phyloP scores from a whole-genome alignment of 1,140 invertebrate genomes.

The Triops cancriformis region DNA sequence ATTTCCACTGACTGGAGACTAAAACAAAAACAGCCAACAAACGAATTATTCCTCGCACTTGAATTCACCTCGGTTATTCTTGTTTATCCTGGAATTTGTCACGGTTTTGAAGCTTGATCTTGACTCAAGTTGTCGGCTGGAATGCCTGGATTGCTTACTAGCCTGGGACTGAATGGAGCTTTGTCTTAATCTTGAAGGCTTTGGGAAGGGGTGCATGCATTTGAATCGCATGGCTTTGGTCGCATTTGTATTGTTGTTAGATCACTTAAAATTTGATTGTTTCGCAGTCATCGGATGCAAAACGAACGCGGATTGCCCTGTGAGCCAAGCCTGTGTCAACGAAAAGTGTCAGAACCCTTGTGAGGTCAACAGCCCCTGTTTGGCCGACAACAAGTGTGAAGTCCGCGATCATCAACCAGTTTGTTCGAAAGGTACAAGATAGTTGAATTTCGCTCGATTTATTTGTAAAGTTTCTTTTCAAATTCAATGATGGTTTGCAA shows the following conservation, averaged over 20 bases:
- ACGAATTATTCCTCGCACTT: neutral
- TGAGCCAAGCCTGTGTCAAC: slow-evolving; percentile 64
- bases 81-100: neutral
- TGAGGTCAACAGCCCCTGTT: slow-evolving; percentile 34
- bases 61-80: neutral
- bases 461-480: slow-evolving; percentile 17
- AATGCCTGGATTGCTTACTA: neutral
- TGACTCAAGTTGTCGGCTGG: no score
- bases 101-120: neutral
- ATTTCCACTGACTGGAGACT: slow-evolving; percentile 5
- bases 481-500: no score
- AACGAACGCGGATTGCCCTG: slow-evolving; percentile 59
- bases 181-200: neutral
- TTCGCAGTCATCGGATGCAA: slow-evolving; percentile 63
- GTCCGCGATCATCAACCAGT: slow-evolving; percentile 67
- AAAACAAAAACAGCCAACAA: neutral
- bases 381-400: slow-evolving; percentile 53
- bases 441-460: slow-evolving; percentile 19
- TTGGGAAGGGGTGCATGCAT: neutral
- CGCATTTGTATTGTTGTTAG: neutral
- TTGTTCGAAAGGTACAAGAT: slow-evolving; percentile 50
- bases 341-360: slow-evolving; percentile 68
- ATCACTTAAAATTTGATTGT: slow-evolving; percentile 22
- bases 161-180: neutral
- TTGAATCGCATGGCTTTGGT: neutral